phyloP scores from a whole-genome alignment of 2,888 invertebrate genomes.

The Hedychridium roseum region DNA sequence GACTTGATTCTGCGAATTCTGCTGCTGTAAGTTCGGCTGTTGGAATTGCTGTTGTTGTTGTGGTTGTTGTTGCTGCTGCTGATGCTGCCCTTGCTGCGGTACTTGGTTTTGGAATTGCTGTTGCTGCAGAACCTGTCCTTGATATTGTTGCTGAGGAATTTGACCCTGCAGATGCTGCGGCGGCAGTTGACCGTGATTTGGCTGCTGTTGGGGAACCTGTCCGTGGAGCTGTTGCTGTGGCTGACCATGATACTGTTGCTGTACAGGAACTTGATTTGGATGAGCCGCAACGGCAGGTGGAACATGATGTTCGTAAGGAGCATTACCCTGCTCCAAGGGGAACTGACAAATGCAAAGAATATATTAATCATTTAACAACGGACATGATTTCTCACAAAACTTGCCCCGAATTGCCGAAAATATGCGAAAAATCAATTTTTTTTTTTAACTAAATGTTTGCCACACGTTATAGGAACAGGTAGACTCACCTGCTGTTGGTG shows the following conservation, averaged over 20 bases:
- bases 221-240: conserved; percentile 29
- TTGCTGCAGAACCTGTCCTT: conserved; percentile 29
- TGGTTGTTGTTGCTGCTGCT: conserved; percentile 26
- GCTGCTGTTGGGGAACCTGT: no score
- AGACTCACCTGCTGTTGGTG: conserved; percentile 50
- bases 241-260: conserved; percentile 39
- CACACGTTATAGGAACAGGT: no score
- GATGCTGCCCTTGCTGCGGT: conserved; percentile 17
- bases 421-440: no score
- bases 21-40: conserved; percentile 37
- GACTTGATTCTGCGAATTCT: conserved; percentile 24
- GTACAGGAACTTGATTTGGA: conserved; percentile 25
- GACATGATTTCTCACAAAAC: no score
- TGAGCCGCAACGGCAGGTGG: no score
- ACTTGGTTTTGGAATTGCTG: conserved; percentile 33
- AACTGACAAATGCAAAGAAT: conserved; percentile 33
- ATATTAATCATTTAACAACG: not conserved
- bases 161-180: conserved; percentile 38
- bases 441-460: no score
- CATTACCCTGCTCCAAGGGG: conserved; percentile 36
- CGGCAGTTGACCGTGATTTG: conserved; percentile 40
- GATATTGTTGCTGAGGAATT: conserved; percentile 33
- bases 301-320: conserved; percentile 19
- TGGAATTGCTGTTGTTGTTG: conserved; percentile 32
- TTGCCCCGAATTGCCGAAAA: no score